Evolutionary conservation across 2,113 vertebrate genomes (phyloP).

Genomic region (Mesitornis unicolor): DNA sequence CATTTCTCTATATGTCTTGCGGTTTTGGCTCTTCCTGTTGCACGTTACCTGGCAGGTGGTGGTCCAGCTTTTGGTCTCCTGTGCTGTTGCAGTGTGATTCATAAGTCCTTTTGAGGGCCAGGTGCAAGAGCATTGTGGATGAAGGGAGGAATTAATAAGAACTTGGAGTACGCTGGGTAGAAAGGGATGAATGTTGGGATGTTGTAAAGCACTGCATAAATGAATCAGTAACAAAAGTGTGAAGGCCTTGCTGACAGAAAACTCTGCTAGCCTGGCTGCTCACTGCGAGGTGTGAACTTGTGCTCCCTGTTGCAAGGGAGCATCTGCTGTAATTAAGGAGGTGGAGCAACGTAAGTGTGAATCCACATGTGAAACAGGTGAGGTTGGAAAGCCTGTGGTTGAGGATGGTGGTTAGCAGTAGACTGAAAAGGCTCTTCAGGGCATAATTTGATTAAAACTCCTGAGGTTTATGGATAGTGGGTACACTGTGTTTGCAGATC

Average conservation of each 20-base stretch:
- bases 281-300: background rate
- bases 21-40: background rate
- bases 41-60: background rate
- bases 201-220: background rate
- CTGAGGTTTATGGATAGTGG: background rate
- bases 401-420: background rate
- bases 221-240: background rate
- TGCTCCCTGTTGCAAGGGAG: fast-evolving
- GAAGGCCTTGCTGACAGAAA: background rate
- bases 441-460: background rate
- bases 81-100: fast-evolving
- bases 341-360: background rate
- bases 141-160: background rate
- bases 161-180: background rate
- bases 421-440: background rate
- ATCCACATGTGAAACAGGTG: background rate
- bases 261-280: background rate
- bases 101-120: background rate
- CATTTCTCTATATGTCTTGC: background rate
- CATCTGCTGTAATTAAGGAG: background rate
- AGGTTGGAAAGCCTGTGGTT: background rate
- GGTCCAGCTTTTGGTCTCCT: background rate
- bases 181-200: background rate
- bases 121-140: fast-evolving
- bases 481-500: background rate